Conservation (phyloP, 2,888 invertebrate species). For the Agriotes lineatus region DNA sequence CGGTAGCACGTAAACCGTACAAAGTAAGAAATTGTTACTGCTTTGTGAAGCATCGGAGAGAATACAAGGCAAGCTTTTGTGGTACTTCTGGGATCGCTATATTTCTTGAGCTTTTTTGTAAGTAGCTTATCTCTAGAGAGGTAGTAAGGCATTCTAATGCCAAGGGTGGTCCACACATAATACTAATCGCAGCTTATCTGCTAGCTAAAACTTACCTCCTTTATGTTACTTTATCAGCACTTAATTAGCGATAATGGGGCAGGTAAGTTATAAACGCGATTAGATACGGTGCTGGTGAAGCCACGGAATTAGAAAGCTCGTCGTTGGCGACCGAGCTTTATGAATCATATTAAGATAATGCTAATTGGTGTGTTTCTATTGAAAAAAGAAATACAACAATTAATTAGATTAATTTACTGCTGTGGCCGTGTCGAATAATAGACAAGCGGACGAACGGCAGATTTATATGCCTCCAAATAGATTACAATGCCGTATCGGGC, state of each 20-base stretch:
- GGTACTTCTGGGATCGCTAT: conserved; percentile 3
- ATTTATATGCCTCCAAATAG: conserved; percentile 3
- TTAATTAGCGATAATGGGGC: conserved; percentile 49
- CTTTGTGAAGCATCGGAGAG: conserved; percentile 3
- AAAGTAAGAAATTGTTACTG: conserved; percentile 5
- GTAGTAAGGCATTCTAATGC: conserved; percentile 23
- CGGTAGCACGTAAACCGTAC: not conserved
- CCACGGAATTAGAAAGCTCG: conserved; percentile 7
- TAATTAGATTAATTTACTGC: conserved; percentile 27
- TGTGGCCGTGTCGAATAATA: conserved; percentile 9
- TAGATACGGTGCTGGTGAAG: conserved; percentile 4
- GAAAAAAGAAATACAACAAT: conserved; percentile 13
- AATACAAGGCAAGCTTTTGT: conserved; percentile 20
- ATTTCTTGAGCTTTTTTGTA: conserved; percentile 24
- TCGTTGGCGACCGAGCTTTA: conserved; percentile 1
- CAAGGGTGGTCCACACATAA: conserved; percentile 47
- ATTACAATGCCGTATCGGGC: conserved; percentile 2
- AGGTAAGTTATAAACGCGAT: conserved; percentile 22
- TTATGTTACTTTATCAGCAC: conserved; percentile 45
- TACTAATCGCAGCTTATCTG: conserved; percentile 47
- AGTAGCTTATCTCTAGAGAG: conserved; percentile 44
- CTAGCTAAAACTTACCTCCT: conserved; percentile 42
- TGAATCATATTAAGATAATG: conserved; percentile 31
- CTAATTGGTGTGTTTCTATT: conserved; percentile 30
- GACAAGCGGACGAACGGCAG: conserved; percentile 5